phyloP scores from a whole-genome alignment of 2,888 invertebrate genomes.

The Lordiphosa andalusiaca region DNA sequence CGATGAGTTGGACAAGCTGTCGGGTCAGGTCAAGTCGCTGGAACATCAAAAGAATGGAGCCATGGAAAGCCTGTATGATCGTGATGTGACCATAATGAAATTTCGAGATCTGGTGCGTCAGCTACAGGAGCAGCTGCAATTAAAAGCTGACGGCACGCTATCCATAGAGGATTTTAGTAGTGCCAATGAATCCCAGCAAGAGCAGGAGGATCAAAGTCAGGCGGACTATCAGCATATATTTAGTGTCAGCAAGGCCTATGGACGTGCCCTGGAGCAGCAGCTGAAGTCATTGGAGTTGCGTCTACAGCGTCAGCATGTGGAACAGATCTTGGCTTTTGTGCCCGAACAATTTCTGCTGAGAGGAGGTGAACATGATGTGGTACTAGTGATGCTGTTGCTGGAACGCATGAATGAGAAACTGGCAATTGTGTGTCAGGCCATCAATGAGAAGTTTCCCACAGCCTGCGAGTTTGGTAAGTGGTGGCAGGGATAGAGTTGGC shows the following conservation, averaged over 20 bases:
- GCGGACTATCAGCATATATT: slow-evolving; percentile 88
- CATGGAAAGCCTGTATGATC: slow-evolving; percentile 93
- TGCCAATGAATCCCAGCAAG: slow-evolving; percentile 72
- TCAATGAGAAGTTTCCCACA: slow-evolving; percentile 90
- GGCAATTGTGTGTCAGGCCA: slow-evolving; percentile 93
- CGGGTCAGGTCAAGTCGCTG: slow-evolving; percentile 89
- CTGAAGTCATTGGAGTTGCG: slow-evolving; percentile 92
- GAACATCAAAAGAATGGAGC: slow-evolving; percentile 92
- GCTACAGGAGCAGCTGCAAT: slow-evolving; percentile 90
- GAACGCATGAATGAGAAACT: slow-evolving; percentile 92
- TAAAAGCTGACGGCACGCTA: slow-evolving; percentile 82
- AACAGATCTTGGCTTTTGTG: slow-evolving; percentile 94
- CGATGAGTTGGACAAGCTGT: slow-evolving; percentile 95
- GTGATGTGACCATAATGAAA: slow-evolving; percentile 95
- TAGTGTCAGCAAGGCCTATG: slow-evolving; percentile 83
- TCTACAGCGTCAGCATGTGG: slow-evolving; percentile 91
- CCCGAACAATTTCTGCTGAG: slow-evolving; percentile 94
- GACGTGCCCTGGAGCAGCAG: slow-evolving; percentile 94
- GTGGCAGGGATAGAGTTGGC: neutral
- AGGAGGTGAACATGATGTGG: slow-evolving; percentile 94
- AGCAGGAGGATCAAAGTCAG: slow-evolving; percentile 75
- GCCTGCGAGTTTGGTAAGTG: slow-evolving; percentile 87
- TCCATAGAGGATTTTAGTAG: slow-evolving; percentile 79
- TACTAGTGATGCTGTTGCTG: slow-evolving; percentile 90
- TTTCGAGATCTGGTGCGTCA: slow-evolving; percentile 96